phyloP scores from a whole-genome alignment of 2,113 vertebrate genomes.

The Crotophaga sulcirostris region DNA sequence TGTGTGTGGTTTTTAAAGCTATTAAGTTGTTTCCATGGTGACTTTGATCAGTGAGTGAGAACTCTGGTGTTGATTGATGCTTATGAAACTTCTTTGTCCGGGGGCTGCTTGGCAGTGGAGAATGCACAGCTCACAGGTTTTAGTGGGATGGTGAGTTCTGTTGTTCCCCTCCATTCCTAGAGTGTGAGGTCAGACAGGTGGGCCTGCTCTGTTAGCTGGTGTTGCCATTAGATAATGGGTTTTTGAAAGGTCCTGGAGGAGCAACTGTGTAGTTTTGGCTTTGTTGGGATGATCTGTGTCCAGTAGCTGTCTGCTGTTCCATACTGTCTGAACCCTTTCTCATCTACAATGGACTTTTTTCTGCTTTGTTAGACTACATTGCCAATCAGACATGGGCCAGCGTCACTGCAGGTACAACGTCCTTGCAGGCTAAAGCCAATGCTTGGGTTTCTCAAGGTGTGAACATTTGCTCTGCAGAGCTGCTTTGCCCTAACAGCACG shows the following conservation, averaged over 20 bases:
- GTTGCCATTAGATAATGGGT: fast-evolving
- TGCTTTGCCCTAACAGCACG: neutral
- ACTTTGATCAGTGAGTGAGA: neutral
- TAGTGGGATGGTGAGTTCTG: too few species aligned
- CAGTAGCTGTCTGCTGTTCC: neutral
- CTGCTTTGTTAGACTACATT: neutral
- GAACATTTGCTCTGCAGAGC: neutral
- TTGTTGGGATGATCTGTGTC: neutral
- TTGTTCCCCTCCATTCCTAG: neutral
- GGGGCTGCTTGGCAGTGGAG: neutral
- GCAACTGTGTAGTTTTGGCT: neutral
- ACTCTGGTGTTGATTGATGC: neutral
- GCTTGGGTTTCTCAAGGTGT: neutral
- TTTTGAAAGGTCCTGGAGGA: neutral
- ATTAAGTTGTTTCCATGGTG: conserved; percentile 50
- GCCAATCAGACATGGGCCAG: neutral
- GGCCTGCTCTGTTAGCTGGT: neutral
- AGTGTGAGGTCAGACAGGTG: neutral
- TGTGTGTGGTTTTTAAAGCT: neutral
- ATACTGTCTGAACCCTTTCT: neutral
- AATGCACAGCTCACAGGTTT: neutral
- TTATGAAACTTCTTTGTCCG: neutral
- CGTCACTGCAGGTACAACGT: neutral
- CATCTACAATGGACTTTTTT: neutral
- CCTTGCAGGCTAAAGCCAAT: neutral